Evolutionary conservation across 2,888 invertebrate species (phyloP).

Genomic region (Hylaea fasciaria): DNA sequence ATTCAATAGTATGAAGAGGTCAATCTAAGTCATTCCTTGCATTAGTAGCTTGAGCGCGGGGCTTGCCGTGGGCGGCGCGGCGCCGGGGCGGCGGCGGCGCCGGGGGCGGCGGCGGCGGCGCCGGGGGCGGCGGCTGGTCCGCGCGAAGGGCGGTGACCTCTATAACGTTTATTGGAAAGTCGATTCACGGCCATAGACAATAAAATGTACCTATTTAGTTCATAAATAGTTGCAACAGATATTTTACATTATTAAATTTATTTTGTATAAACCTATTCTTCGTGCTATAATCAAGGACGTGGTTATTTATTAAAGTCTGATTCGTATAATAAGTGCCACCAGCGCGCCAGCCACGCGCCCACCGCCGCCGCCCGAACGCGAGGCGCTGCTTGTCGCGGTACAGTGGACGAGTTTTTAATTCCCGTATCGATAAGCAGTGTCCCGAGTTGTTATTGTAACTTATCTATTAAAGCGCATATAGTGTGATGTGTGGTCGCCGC

Average conservation of each 20-base stretch:
- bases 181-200: too few species aligned
- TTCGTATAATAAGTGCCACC: background rate
- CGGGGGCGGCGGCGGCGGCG: constrained; percentile 25
- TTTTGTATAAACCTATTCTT: background rate
- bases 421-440: too few species aligned
- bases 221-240: background rate
- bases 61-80: constrained; percentile 39
- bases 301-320: constrained; percentile 1
- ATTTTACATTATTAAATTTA: background rate
- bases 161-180: too few species aligned
- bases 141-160: background rate
- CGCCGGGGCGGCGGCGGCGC: constrained; percentile 1
- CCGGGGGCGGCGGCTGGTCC: background rate
- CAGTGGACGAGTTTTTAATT: too few species aligned
- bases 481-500: constrained; percentile 14
- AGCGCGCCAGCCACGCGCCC: background rate
- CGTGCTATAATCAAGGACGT: background rate
- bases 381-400: background rate
- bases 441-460: constrained; percentile 18
- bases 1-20: constrained; percentile 49
- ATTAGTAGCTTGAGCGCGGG: constrained; percentile 55
- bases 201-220: too few species aligned
- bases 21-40: constrained; percentile 73
- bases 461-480: constrained; percentile 23
- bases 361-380: constrained; percentile 19